Evolutionary conservation across 2,113 vertebrate genomes (phyloP).

Genomic region (Elachura formosa): DNA sequence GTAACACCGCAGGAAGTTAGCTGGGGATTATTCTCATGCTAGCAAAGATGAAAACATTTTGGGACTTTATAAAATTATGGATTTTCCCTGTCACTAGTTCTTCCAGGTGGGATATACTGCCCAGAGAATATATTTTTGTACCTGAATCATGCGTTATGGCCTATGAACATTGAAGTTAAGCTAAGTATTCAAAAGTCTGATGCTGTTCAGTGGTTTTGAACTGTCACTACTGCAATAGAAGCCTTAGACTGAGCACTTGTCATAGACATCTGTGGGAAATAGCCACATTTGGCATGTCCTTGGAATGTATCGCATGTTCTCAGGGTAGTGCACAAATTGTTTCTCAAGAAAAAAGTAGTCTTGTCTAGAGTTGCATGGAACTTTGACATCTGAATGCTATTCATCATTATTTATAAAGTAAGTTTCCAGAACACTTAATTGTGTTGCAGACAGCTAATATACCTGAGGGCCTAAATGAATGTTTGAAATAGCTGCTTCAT

Average conservation of each 20-base stretch:
- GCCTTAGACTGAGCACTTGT: background rate
- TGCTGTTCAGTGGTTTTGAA: background rate
- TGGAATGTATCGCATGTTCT: background rate
- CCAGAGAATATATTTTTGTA: background rate
- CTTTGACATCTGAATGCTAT: background rate
- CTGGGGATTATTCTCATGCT: background rate
- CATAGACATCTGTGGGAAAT: background rate
- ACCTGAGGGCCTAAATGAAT: background rate
- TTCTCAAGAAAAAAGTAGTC: background rate
- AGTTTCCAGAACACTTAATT: conserved; percentile 23
- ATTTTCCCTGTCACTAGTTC: background rate
- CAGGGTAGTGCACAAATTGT: background rate
- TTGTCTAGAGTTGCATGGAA: background rate
- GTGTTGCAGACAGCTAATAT: background rate
- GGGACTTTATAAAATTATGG: background rate
- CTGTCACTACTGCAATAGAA: background rate
- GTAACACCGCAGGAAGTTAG: background rate
- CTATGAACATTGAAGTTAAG: background rate
- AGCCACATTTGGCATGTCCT: background rate
- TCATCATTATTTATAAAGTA: conserved; percentile 8
- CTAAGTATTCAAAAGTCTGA: background rate
- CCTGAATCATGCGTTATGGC: background rate
- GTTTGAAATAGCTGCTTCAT: conserved; percentile 22
- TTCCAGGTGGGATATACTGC: background rate
- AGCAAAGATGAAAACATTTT: background rate